Conservation (phyloP, 2,113 vertebrate species). For the Labeo catla region DNA sequence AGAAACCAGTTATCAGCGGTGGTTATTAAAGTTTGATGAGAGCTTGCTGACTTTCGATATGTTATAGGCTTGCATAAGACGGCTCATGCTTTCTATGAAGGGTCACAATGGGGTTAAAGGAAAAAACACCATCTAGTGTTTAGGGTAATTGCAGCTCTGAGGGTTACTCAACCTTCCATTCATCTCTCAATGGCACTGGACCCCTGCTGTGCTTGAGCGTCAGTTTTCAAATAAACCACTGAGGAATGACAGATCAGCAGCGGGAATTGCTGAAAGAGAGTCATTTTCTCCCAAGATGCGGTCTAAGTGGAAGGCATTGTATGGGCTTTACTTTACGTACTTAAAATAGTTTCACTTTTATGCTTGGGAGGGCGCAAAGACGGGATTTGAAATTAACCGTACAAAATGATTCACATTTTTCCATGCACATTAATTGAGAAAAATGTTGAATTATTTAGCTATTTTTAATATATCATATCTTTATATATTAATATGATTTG, state of each 20-base stretch:
- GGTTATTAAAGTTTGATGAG: constrained; percentile 54
- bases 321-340: neutral
- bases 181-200: neutral
- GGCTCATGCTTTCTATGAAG: constrained; percentile 9
- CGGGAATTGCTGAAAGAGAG: constrained; percentile 2
- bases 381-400: neutral
- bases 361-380: neutral
- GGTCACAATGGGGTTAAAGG: constrained; percentile 24
- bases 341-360: neutral
- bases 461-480: neutral
- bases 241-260: constrained; percentile 6
- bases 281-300: neutral
- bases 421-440: no score
- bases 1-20: constrained; percentile 8
- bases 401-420: neutral
- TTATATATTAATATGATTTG: neutral
- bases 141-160: constrained; percentile 50
- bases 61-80: neutral
- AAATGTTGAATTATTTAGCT: neutral
- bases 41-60: constrained; percentile 12
- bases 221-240: constrained; percentile 22
- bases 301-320: neutral
- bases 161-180: constrained; percentile 45
- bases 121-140: constrained; percentile 17
- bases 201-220: constrained; percentile 23